phyloP scores from a whole-genome alignment of 2,113 vertebrate genomes.

The Caranx ignobilis region DNA sequence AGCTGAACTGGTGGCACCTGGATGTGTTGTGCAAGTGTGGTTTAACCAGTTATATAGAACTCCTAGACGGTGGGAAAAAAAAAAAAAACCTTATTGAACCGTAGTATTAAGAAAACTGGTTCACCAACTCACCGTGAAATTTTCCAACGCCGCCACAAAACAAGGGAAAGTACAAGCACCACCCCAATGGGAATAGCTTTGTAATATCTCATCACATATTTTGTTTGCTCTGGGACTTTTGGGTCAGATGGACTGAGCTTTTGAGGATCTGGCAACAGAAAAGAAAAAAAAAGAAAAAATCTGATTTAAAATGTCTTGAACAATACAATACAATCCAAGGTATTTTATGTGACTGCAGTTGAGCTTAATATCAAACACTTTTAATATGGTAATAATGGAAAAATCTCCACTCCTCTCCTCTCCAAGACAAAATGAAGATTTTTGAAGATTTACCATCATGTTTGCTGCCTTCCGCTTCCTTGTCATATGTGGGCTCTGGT shows the following conservation, averaged over 20 bases:
- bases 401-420: no score
- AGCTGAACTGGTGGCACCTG: background rate
- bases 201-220: no score
- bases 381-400: background rate
- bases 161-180: slow-evolving; percentile 14
- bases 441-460: no score
- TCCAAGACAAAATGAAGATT: background rate
- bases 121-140: background rate
- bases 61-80: no score
- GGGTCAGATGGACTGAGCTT: no score
- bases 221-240: rapidly evolving
- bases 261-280: no score
- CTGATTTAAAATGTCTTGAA: background rate
- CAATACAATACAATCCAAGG: background rate
- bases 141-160: background rate
- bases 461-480: rapidly evolving
- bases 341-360: no score
- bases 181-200: background rate
- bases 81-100: no score
- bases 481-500: background rate
- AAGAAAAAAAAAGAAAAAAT: background rate
- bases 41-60: background rate
- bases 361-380: background rate
- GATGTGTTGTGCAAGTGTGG: background rate
- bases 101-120: background rate